Evolutionary conservation across 2,797 vertebrate species (phyloP).

Genomic region (Serranus cabrilla): DNA sequence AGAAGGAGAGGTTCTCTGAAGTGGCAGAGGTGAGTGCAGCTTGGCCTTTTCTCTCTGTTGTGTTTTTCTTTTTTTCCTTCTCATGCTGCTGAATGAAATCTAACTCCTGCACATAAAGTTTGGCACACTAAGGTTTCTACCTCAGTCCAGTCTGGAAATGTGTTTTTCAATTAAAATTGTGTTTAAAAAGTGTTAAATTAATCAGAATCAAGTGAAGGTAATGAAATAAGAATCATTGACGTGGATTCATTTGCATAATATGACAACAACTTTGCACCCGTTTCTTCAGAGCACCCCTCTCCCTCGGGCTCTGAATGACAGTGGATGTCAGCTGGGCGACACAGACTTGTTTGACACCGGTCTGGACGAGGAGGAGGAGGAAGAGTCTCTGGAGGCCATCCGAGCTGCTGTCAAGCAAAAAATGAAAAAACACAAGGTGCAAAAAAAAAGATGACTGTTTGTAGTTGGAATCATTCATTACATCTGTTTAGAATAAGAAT

Average conservation of each 20-base stretch:
- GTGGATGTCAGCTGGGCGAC: slow-evolving; percentile 92
- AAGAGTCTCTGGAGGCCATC: slow-evolving; percentile 92
- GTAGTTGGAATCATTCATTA: background rate
- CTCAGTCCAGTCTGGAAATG: background rate
- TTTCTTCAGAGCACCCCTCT: slow-evolving; percentile 63
- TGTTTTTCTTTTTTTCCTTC: background rate
- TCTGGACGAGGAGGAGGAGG: slow-evolving; percentile 87
- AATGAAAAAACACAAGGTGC: slow-evolving; percentile 85
- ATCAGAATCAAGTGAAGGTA: too few species aligned
- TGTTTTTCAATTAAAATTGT: too few species aligned
- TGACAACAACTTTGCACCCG: background rate
- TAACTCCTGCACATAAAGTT: too few species aligned
- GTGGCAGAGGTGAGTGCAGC: slow-evolving; percentile 59
- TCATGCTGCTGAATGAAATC: background rate
- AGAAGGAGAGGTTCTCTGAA: slow-evolving; percentile 73
- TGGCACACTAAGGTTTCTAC: too few species aligned
- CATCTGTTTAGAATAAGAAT: background rate
- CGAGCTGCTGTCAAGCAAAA: slow-evolving; percentile 89
- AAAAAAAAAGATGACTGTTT: background rate
- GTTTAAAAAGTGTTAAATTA: too few species aligned
- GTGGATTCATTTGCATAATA: background rate
- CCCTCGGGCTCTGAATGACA: slow-evolving; percentile 87
- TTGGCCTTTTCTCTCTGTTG: background rate
- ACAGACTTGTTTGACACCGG: slow-evolving; percentile 94
- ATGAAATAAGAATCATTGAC: too few species aligned